Base-by-base conservation (phyloP, 1,140 invertebrate species). In the Neuroterus valhalla region DNA sequence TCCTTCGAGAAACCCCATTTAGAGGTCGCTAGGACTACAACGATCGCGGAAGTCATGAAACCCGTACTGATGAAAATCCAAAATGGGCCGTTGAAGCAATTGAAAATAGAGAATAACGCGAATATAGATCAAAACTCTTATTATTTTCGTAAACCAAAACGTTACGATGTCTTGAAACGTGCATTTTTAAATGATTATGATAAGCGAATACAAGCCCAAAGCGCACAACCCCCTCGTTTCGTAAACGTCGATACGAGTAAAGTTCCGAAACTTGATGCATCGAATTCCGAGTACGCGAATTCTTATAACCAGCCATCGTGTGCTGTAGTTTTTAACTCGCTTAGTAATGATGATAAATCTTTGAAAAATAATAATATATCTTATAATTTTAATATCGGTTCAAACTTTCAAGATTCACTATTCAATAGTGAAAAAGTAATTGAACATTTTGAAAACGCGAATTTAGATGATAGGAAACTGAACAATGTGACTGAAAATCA, bases 131-230 rank as follows among this genome's bases (percentile, higher is more conserved):
- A 77, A 48, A 74, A 12, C 23, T 11, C 52, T 10, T 26, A 42
- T 45, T 1, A 45, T 14, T 78, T 46, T 15, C 45, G 14, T 26
- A 70, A 66, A 38, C 71, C 46, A 4, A 55, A 44, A 67, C 19
- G 44, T 17, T 52, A 62, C 2, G 15, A 55, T 45, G 70, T 67
- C 48, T 68, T 80, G 12, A 82, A 80, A 71, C 77, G 69, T 5
- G 74, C 79, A 11, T 88, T 85, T 70, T 79, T 86, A 11, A 66
- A 82, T 21, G 78, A 86, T 75, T 82, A 86, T 38, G 83, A 85
- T 1, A 69, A 75, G 55, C 44, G 50, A n/a, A 70, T 79, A 1
- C 14, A 66, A 74, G 26, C 31, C 5, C 31, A 8, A 38, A 38
- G 5, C 5, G 31, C 31, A 38, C 8, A 38, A 5, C 31, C 31